A percentile compares a stretch with the other conserved stretches of the same genome.
Evolutionary conservation across 2,797 vertebrate genomes (phyloP).

Genomic region (Ptychadena robeensis): DNA sequence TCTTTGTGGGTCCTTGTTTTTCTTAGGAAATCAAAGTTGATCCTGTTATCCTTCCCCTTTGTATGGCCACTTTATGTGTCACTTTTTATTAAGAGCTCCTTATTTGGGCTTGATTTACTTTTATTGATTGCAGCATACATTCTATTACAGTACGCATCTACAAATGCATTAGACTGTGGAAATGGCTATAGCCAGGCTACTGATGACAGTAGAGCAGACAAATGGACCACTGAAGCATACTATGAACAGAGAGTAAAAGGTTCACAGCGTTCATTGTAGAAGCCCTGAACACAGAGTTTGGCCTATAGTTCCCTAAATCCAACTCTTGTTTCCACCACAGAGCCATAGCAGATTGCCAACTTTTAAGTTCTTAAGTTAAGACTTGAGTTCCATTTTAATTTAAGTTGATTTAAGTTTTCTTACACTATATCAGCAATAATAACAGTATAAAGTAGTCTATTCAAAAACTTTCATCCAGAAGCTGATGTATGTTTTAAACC

Average conservation of each 20-base stretch:
- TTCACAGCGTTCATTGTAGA: not conserved
- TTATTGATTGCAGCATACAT: not conserved
- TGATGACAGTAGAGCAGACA: not conserved
- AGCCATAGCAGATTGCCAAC: no score
- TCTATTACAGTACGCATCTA: not conserved
- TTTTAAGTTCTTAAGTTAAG: no score
- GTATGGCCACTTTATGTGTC: not conserved
- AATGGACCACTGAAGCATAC: not conserved
- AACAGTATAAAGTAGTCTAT: no score
- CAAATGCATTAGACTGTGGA: not conserved
- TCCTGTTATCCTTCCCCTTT: not conserved
- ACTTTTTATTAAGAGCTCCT: not conserved
- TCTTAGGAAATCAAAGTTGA: not conserved
- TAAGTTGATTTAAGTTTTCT: no score
- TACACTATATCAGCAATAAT: no score
- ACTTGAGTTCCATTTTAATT: no score
- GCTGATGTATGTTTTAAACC: no score
- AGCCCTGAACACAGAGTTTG: no score
- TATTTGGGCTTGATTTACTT: not conserved
- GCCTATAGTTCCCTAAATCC: no score
- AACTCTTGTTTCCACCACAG: no score
- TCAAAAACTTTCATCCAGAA: no score
- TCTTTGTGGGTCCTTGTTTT: no score
- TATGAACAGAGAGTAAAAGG: not conserved
- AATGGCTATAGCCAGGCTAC: not conserved